Evolutionary conservation across 2,113 vertebrate species (phyloP), one percentile per base, ranked within the genome.

Genomic region (Tautogolabrus adspersus): DNA sequence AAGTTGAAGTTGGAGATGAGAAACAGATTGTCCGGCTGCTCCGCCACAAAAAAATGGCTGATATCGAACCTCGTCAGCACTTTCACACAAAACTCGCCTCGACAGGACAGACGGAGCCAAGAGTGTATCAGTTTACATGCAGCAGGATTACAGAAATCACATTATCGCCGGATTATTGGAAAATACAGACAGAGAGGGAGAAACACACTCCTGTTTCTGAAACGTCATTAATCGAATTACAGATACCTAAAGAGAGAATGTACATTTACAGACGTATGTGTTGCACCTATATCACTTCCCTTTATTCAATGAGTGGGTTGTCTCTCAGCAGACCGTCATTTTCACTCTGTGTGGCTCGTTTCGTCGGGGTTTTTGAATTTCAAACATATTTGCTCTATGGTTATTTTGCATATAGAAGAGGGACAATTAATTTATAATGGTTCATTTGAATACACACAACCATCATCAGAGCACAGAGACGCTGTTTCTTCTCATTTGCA

Each of bases 1-100:
- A 52, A 83, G 79, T 86, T 66, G 69, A 84, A 21, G 67, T 52
- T n/a, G n/a, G 72, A 81, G 80, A 83, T 77, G 76, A 77, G 76
- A 72, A 87, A 88, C 15, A 86, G 82, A 87, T 88, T 86, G 81
- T 87, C 60, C 58, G 58, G 52, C 67, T 10, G 58, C 63, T 75
- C 44, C 19, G 70, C 86, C 78, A 46, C 77, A 62, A 34, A 34
- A 34, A 88, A 75, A 0, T 23, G 58, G 59, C 47, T 80, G 69
- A 79, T 79, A 62, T 74, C 1, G 42, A 75, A 77, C 79, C 46
- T 42, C 40, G 71, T 88, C 82, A 87, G 85, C 85, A 75, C 70
- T 71, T 60, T 67, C 6, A 4, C 54, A 70, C 42, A 82, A 58
- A 65, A 46, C 54, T 44, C 8, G 0, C 56, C 79, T 68, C 61